Percentiles rank a stretch among this genome's conserved stretches.
Conservation (phyloP, 2,113 vertebrate genomes). For the Chamaea fasciata region DNA sequence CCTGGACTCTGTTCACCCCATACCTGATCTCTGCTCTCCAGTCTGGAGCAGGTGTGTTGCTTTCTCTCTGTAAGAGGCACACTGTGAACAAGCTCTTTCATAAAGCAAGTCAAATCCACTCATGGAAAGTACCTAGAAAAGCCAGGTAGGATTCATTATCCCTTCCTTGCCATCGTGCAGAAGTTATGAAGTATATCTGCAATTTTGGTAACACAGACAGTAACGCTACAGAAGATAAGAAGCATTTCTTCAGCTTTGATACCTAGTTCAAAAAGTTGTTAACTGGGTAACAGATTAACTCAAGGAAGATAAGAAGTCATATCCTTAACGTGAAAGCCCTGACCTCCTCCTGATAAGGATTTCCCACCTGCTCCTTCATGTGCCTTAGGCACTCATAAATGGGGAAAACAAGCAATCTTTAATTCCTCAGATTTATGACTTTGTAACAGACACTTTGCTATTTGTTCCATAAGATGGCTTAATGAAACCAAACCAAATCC, state of each 20-base stretch:
- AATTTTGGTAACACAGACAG: not conserved
- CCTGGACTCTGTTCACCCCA: not conserved
- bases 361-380: not conserved
- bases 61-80: not conserved
- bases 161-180: not conserved
- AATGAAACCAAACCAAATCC: conserved; percentile 14
- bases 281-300: not conserved
- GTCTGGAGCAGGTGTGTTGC: not conserved
- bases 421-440: not conserved
- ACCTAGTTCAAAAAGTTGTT: not conserved
- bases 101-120: not conserved
- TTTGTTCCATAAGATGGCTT: not conserved
- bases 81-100: not conserved
- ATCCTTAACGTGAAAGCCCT: not conserved
- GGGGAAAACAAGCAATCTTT: not conserved
- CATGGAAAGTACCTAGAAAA: not conserved
- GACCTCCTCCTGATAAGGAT: not conserved
- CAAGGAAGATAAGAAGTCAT: not conserved
- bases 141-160: not conserved
- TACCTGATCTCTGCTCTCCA: not conserved
- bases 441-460: not conserved
- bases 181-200: not conserved
- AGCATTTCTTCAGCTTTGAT: not conserved
- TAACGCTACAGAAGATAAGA: not conserved
- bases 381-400: not conserved